Conservation (phyloP, 2,797 vertebrate genomes). For the Neosalanx taihuensis region DNA sequence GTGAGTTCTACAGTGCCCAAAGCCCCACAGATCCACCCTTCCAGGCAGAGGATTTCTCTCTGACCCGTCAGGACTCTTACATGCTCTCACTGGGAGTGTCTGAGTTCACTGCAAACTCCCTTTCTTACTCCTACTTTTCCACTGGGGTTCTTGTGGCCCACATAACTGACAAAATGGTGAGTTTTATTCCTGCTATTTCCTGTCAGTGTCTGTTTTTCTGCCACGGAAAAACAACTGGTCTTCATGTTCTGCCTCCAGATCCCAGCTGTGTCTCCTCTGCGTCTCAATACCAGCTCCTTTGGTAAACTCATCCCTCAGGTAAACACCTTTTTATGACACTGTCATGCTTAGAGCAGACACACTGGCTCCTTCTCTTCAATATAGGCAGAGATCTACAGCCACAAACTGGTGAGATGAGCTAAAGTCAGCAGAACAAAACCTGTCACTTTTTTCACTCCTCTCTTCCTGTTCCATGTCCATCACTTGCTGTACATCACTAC, state of each 20-base stretch:
- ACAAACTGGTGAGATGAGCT: neutral
- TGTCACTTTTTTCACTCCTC: too few species aligned
- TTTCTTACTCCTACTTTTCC: slow-evolving; percentile 61
- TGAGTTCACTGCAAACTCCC: slow-evolving; percentile 70
- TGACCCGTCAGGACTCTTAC: slow-evolving; percentile 29
- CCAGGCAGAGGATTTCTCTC: neutral
- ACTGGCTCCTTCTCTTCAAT: neutral
- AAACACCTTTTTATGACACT: neutral
- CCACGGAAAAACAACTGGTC: neutral
- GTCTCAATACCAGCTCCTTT: slow-evolving; percentile 13
- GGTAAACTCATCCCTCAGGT: slow-evolving; percentile 23
- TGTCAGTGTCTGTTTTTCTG: neutral
- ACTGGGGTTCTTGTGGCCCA: slow-evolving; percentile 52
- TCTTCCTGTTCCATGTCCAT: too few species aligned
- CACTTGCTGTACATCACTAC: too few species aligned
- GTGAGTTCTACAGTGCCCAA: slow-evolving; percentile 66
- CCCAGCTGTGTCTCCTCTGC: neutral
- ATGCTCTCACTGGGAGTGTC: slow-evolving; percentile 77
- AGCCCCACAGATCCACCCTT: slow-evolving; percentile 52
- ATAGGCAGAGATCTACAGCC: neutral
- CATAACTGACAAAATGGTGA: slow-evolving; percentile 71
- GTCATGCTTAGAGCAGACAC: neutral
- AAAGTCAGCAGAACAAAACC: neutral
- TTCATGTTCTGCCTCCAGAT: neutral
- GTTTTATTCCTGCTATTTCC: neutral